A percentile compares a stretch with the other conserved stretches of the same genome.
These are phyloP conservation scores for Prionace glauca DNA, from an alignment of 2,797 vertebrate species.

Conservation along the genomic window DNA sequence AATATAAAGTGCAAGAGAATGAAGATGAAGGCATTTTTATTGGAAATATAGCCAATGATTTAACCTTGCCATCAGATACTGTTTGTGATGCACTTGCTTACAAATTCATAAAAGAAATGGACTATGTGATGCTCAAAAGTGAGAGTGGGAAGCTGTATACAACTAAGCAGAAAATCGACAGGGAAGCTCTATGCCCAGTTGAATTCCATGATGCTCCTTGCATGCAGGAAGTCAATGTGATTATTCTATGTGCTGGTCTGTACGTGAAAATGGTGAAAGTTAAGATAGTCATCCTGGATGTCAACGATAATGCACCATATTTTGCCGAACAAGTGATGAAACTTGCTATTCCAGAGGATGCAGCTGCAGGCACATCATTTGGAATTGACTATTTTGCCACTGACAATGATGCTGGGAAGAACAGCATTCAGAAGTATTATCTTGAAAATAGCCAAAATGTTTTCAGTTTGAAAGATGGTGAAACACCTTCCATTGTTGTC, in stretches of 20 bases:
- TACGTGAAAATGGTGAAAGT: slow-evolving; percentile 57
- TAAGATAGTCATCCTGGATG: slow-evolving; percentile 59
- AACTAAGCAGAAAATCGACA: slow-evolving; percentile 56
- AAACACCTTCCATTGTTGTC: slow-evolving; percentile 51
- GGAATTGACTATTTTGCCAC: slow-evolving; percentile 57
- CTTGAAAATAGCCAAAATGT: slow-evolving; percentile 52
- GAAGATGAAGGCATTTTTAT: slow-evolving; percentile 52
- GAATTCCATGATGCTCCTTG: slow-evolving; percentile 54
- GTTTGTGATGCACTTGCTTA: slow-evolving; percentile 49
- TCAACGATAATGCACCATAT: slow-evolving; percentile 66
- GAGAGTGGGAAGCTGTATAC: slow-evolving; percentile 60
- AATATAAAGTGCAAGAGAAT: slow-evolving; percentile 57
- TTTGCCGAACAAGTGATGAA: slow-evolving; percentile 58
- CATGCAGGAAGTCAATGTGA: slow-evolving; percentile 52
- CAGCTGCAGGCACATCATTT: slow-evolving; percentile 52
- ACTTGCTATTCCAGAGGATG: slow-evolving; percentile 58
- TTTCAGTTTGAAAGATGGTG: slow-evolving; percentile 53
- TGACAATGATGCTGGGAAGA: slow-evolving; percentile 56
- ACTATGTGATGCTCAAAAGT: slow-evolving; percentile 55
- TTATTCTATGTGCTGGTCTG: slow-evolving; percentile 52
- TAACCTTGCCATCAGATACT: slow-evolving; percentile 42
- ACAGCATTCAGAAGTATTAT: slow-evolving; percentile 55
- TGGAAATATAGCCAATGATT: slow-evolving; percentile 52
- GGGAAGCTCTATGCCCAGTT: slow-evolving; percentile 58
- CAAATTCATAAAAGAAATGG: slow-evolving; percentile 52